These are phyloP conservation scores for Rhinolophus ferrumequinum DNA, from an alignment of 2,113 vertebrate genomes.

Conservation along the genomic window DNA sequence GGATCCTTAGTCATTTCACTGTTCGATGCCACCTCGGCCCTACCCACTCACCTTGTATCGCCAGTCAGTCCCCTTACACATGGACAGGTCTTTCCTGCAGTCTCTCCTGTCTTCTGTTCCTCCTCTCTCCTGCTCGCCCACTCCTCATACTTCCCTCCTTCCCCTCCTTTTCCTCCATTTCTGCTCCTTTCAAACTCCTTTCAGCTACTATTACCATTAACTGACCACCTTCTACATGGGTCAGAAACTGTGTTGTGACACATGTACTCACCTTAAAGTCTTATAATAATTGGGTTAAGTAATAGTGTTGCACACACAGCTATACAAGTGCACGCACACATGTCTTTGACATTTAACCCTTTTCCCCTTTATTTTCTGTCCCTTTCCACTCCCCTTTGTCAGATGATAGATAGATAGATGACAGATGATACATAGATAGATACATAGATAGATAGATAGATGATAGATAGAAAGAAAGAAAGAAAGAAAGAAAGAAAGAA, in stretches of 20 bases:
- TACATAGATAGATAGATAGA: background rate
- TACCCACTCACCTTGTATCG: background rate
- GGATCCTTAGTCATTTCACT: background rate
- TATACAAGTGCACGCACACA: too few relatives aligned
- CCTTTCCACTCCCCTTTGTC: background rate
- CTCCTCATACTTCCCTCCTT: background rate
- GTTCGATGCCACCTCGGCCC: background rate
- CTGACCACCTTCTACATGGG: background rate
- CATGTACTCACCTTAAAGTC: background rate
- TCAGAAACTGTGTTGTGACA: background rate
- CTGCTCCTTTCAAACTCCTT: background rate
- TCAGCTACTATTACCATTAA: background rate
- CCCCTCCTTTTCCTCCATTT: too few relatives aligned
- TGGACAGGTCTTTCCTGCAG: fast-evolving
- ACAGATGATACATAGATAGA: background rate
- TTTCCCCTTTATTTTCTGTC: background rate
- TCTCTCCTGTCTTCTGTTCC: background rate
- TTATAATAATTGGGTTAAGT: background rate
- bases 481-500: too few relatives aligned
- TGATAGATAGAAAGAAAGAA: background rate
- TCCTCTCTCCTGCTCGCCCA: background rate
- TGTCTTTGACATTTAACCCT: background rate
- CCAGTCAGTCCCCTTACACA: too few relatives aligned
- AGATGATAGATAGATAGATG: background rate
- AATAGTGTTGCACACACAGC: background rate